These are phyloP conservation scores for Lagria hirta DNA, from an alignment of 2,888 invertebrate genomes.

Conservation along the genomic window DNA sequence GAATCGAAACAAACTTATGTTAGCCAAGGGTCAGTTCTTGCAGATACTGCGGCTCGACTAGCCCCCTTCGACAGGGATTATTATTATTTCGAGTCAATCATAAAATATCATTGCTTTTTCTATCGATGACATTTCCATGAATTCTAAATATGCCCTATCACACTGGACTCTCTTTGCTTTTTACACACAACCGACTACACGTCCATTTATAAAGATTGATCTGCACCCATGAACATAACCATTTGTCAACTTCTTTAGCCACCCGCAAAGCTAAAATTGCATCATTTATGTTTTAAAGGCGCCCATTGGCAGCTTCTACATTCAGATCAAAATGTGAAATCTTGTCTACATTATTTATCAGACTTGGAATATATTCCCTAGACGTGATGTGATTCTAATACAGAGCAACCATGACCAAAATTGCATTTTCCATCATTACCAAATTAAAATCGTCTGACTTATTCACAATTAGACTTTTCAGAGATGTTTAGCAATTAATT, in stretches of 20 bases:
- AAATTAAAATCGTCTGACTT: too few relatives aligned
- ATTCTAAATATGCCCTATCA: slow-evolving; percentile 49
- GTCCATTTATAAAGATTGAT: slow-evolving; percentile 50
- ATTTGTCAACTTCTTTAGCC: slow-evolving; percentile 44
- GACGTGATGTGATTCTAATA: too few relatives aligned
- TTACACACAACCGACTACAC: slow-evolving; percentile 35
- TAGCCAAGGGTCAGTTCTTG: slow-evolving; percentile 41
- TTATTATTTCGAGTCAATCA: slow-evolving; percentile 51
- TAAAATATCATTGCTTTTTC: slow-evolving; percentile 52
- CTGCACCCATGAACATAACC: slow-evolving; percentile 47
- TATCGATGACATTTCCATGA: slow-evolving; percentile 54
- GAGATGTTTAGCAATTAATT: too few relatives aligned
- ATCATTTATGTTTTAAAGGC: slow-evolving; percentile 42
- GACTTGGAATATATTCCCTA: slow-evolving; percentile 13
- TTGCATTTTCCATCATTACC: too few relatives aligned
- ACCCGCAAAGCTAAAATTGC: slow-evolving; percentile 37
- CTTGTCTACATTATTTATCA: slow-evolving; percentile 24
- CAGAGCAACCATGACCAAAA: too few relatives aligned
- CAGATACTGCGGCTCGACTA: slow-evolving; percentile 28
- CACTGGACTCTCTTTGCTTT: slow-evolving; percentile 36
- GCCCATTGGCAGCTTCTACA: slow-evolving; percentile 17
- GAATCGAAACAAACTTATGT: slow-evolving; percentile 18
- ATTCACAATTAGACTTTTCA: too few relatives aligned
- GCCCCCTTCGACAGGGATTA: slow-evolving; percentile 27
- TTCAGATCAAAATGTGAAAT: slow-evolving; percentile 22